Base-by-base conservation (phyloP, 2,797 vertebrate species). In the Sitta carolinensis region DNA sequence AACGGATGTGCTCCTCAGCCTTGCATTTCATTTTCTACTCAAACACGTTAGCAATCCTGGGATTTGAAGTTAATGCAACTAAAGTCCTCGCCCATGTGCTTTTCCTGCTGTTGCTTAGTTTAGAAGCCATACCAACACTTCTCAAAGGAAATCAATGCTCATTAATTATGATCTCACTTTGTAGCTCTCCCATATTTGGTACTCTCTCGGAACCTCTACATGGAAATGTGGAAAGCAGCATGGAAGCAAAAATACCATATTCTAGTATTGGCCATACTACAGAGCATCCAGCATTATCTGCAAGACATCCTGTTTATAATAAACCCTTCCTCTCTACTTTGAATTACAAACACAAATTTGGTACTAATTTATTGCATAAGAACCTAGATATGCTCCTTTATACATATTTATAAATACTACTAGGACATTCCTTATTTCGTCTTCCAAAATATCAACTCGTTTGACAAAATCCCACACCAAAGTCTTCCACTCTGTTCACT, bases 81-180 rank as follows among this genome's bases (percentile, higher is more conserved):
- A 76, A 93, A 81, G 72, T 91, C 78, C 78, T 96, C 3, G 7
- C n/a, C 52, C 52, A 42, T 70, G 75, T 90, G 70, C 42, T 82
- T 88, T 38, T 85, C 69, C 77, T 83, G 30, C 59, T 76, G 62
- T 93, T 91, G 58, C 77, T 81, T 95, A 66, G 88, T 91, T 95
- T 93, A 94, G 89, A 80, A 93, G 58, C 40, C 72, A 75, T 89
- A 77, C 50, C 58, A 91, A 82, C 59, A 61, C 82, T 91, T 93
- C 72, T 94, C 83, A 91, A 84, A 93, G 77, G 87, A 96, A 94
- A 92, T 96, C 78, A 90, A 52, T 93, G 86, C 74, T 96, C 72
- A 57, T 92, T 96, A 91, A 93, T 92, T 95, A 85, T 88, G 34
- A 89, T 95, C 68, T 87, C 73, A 77, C 74, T 80, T 95, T 89